Conservation (phyloP, 64 coral and sea anemone species). For the Pocillopora damicornis region DNA sequence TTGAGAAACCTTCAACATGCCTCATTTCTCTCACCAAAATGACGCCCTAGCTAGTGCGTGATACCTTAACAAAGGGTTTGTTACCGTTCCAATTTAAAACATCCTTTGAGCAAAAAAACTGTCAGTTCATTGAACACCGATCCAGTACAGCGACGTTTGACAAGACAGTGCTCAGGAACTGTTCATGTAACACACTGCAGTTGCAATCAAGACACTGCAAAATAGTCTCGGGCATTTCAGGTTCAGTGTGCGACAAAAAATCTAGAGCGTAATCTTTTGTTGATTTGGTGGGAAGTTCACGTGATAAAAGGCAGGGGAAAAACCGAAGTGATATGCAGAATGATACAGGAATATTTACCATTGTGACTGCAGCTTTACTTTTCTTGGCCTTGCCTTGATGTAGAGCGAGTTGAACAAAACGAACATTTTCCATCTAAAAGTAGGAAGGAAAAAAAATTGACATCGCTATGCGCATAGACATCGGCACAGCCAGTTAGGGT, state of each 20-base stretch:
- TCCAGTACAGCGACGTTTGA: background rate
- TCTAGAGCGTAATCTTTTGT: background rate
- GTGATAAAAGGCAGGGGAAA: background rate
- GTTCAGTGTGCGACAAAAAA: background rate
- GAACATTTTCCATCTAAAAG: conserved; percentile 87
- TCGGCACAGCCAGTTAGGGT: background rate
- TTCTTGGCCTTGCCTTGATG: conserved; percentile 83
- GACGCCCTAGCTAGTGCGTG: too few relatives aligned
- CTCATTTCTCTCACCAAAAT: too few relatives aligned
- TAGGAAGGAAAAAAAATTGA: background rate
- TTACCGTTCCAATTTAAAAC: background rate
- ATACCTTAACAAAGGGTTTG: too few relatives aligned
- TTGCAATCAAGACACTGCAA: conserved; percentile 12
- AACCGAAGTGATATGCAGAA: background rate
- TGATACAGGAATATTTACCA: conserved; percentile 60
- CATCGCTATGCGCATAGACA: background rate
- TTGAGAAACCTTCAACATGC: too few relatives aligned
- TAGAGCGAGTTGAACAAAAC: conserved; percentile 79
- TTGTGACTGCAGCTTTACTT: conserved; percentile 75
- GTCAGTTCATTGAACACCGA: background rate
- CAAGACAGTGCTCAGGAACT: background rate
- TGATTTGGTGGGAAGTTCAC: too few relatives aligned
- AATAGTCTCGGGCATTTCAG: conserved; percentile 7
- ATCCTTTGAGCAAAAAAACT: background rate
- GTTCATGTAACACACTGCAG: background rate